phyloP scores from a whole-genome alignment of 2,888 invertebrate genomes.

The Lasioglossum lativentre region DNA sequence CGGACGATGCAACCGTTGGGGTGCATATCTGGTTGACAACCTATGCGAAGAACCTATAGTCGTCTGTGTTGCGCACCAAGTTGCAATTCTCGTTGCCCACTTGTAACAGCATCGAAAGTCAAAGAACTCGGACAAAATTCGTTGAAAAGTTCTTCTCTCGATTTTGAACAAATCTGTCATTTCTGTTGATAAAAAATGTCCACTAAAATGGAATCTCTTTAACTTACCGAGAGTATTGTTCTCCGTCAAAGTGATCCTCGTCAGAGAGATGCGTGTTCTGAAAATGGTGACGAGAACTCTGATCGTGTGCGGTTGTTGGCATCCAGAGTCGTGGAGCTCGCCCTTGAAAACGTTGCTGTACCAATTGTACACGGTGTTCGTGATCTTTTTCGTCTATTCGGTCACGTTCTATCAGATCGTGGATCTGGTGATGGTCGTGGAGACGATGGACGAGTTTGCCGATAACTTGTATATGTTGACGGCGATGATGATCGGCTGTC shows the following conservation, averaged over 20 bases:
- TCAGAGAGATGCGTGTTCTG: constrained; percentile 45
- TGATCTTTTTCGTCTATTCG: constrained; percentile 39
- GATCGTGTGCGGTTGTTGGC: constrained; percentile 64
- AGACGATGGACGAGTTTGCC: constrained; percentile 55
- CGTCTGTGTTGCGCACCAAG: neutral
- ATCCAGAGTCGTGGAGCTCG: constrained; percentile 51
- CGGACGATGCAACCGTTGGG: neutral
- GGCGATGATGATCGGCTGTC: constrained; percentile 48
- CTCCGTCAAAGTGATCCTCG: neutral
- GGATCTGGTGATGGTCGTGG: constrained; percentile 52
- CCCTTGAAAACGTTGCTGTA: constrained; percentile 56
- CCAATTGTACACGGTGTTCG: constrained; percentile 38
- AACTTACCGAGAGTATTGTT: neutral
- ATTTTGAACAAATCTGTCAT: no score
- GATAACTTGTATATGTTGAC: constrained; percentile 65
- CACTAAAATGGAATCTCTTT: neutral
- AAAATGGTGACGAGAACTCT: constrained; percentile 33
- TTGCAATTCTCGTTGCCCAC: no score
- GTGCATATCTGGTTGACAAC: neutral
- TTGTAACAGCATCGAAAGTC: no score
- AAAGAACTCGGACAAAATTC: no score
- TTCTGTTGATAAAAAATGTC: neutral
- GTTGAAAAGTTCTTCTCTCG: no score
- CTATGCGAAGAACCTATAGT: neutral
- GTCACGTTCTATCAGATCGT: constrained; percentile 55